Evolutionary conservation across 2,888 invertebrate genomes (phyloP).

Genomic region (Pterostichus madidus): DNA sequence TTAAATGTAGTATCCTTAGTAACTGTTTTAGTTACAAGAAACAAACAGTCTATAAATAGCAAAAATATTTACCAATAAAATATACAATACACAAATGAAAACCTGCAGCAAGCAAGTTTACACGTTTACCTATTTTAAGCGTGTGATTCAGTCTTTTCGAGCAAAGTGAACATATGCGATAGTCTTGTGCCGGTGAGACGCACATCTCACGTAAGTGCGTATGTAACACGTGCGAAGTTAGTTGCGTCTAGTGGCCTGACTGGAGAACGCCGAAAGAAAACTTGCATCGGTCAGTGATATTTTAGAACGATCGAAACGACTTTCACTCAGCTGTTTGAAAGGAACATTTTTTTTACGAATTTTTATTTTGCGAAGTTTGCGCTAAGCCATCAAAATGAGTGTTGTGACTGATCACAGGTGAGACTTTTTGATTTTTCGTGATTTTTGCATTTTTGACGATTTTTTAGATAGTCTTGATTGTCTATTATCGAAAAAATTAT

Average conservation of each 20-base stretch:
- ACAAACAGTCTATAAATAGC: constrained; percentile 7
- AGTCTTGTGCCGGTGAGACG: too few species aligned
- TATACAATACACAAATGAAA: constrained; percentile 2
- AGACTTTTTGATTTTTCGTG: constrained; percentile 56
- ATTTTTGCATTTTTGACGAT: constrained; percentile 12
- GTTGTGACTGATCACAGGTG: constrained; percentile 58
- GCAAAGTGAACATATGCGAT: constrained; percentile 34
- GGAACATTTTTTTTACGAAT: constrained; percentile 47
- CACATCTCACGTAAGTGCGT: constrained; percentile 1
- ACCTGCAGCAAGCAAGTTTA: constrained; percentile 23
- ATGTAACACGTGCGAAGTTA: constrained; percentile 30
- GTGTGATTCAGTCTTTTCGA: constrained; percentile 45
- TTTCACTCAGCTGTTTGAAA: constrained; percentile 55
- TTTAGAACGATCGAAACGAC: constrained; percentile 53
- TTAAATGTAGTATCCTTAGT: too few species aligned
- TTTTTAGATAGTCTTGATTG: background rate
- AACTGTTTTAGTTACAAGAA: too few species aligned
- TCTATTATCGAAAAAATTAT: too few species aligned
- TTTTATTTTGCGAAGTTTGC: constrained; percentile 47
- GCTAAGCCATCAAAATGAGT: constrained; percentile 54
- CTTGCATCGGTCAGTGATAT: constrained; percentile 57
- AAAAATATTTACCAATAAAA: constrained; percentile 26
- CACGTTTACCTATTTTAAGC: constrained; percentile 43
- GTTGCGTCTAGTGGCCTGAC: constrained; percentile 16
- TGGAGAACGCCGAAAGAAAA: constrained; percentile 48